Conservation (phyloP, 2,797 vertebrate species). For the Tenualosa thibaudeaui region DNA sequence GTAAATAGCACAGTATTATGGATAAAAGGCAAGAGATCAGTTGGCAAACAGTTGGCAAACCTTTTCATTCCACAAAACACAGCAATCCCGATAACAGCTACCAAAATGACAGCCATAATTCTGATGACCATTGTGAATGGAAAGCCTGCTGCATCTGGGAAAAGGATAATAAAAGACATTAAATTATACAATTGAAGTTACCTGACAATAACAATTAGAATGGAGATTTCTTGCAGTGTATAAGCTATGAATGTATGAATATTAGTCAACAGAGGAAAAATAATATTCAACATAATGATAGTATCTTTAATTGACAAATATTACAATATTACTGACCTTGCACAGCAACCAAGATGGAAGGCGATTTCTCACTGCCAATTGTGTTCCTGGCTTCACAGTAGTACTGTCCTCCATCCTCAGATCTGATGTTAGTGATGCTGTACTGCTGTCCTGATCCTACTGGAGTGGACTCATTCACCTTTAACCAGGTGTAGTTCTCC, state of each 20-base stretch:
- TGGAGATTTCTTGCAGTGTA: too few species aligned
- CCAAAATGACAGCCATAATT: too few species aligned
- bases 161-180: too few species aligned
- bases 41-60: too few species aligned
- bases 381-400: not conserved
- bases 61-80: too few species aligned
- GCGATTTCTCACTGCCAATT: not conserved
- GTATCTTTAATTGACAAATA: not conserved
- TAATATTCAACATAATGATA: not conserved
- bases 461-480: conserved; percentile 18
- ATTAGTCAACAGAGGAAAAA: not conserved
- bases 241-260: not conserved
- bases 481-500: conserved; percentile 20
- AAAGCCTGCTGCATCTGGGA: too few species aligned
- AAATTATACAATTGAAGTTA: too few species aligned
- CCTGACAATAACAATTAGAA: too few species aligned
- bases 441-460: conserved; percentile 24
- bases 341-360: not conserved
- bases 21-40: too few species aligned
- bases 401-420: conserved; percentile 14
- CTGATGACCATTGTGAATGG: too few species aligned
- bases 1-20: too few species aligned
- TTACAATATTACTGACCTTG: not conserved
- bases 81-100: too few species aligned
- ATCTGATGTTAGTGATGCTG: conserved; percentile 3